Base-by-base conservation (phyloP, 92 coral and sea anemone species). In the Umimayanthus kanabou region DNA sequence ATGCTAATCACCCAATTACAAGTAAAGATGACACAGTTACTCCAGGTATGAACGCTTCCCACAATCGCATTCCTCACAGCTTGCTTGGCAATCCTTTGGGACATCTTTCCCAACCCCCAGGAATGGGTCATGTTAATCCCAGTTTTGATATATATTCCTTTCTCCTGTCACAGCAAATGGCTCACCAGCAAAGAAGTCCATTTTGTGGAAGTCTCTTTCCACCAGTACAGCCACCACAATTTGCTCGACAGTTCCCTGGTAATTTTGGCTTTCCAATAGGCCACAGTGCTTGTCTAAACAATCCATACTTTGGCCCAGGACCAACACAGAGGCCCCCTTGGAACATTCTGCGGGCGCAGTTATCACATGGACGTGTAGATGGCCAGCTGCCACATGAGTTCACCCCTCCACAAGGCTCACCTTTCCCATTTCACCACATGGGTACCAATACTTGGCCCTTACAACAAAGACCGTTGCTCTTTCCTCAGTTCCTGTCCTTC, bases 381-480 rank as follows among this genome's bases (percentile, higher is more conserved):
- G 39, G 82, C 1, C 40, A n/a, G 18, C 65, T 45, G 40, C 79
- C 50, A n/a, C 50, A 39, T 73, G 49, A 37, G 26, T 39, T 73
- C 49, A 78, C 82, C 42, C 39, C 82, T 9, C 66, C 82, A 33
- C 66, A 25, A 1, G 42, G 42, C 64, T 53, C 26, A 11, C 66
- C n/a, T 25, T 78, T 78, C 9, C 81, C 81, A 2, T 40, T 77
- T 9, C 61, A 43, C 64, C 81, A 77, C 28, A 26, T 78, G 39
- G 64, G 30, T 78, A 78, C 61, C 30, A 45, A 49, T 5, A 78
- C 66, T 26, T 78, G 82, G 82, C 82, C 82, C 23, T 78, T 78
- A 26, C 66, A 47, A 29, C 82, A 78, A 53, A 26, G 64, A 47
- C 64, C 82, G 6, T 25, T 50, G 22, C 30, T 5, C 39, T 75